phyloP scores from a whole-genome alignment of 35 echinoderm and acorn worm species.

The Ophioderma brevispina region DNA sequence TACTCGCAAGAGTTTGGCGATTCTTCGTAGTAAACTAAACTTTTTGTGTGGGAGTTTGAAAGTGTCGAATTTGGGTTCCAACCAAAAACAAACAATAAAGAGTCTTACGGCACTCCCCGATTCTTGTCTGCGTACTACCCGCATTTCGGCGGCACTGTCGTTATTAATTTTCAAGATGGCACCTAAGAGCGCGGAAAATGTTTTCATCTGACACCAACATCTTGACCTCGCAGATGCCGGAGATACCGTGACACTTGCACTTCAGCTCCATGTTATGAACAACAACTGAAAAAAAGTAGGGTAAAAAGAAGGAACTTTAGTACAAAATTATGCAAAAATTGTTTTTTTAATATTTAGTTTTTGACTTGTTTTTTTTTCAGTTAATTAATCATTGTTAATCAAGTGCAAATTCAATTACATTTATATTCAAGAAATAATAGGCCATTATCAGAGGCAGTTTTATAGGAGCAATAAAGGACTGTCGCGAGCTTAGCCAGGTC shows the following conservation, averaged over 20 bases:
- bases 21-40: constrained; percentile 86
- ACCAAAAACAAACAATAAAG: too few species aligned
- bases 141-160: constrained; percentile 98
- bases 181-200: constrained; percentile 80
- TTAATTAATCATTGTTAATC: too few species aligned
- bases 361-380: too few species aligned
- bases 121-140: constrained; percentile 21
- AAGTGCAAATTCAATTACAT: too few species aligned
- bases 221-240: constrained; percentile 92
- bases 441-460: too few species aligned
- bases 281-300: constrained; percentile 54
- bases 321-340: too few species aligned
- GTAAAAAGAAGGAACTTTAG: background rate
- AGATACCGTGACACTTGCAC: constrained; percentile 98
- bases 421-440: too few species aligned
- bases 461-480: too few species aligned
- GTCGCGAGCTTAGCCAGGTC: too few species aligned
- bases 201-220: constrained; percentile 91
- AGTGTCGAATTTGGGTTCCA: constrained; percentile 61
- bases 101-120: constrained; percentile 38
- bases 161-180: constrained; percentile 81
- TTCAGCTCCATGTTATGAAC: constrained; percentile 77
- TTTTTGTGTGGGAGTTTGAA: constrained; percentile 69
- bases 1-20: constrained; percentile 83
- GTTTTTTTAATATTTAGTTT: too few species aligned